These are phyloP conservation scores for Anhinga anhinga DNA, from an alignment of 2,113 vertebrate species.

Conservation along the genomic window DNA sequence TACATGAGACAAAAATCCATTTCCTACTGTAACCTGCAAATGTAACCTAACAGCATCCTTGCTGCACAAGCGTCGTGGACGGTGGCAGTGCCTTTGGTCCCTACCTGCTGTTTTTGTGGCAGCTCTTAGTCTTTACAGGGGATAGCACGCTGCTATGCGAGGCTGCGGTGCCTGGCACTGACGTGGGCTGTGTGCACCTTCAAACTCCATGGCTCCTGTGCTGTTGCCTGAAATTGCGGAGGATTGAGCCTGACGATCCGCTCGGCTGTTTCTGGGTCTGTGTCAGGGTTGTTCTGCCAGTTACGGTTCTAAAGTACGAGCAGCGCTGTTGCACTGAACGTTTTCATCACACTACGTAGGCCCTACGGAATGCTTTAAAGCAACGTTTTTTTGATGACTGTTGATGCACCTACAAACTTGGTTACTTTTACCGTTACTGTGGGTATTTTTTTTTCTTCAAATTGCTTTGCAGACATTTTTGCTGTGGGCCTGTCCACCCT, in stretches of 20 bases:
- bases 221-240: not conserved
- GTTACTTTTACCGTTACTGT: too few relatives aligned
- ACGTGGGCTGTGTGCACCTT: fast-evolving
- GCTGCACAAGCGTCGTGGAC: fast-evolving
- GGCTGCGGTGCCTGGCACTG: not conserved
- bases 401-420: not conserved
- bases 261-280: not conserved
- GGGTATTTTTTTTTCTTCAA: not conserved
- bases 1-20: not conserved
- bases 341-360: fast-evolving
- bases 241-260: not conserved
- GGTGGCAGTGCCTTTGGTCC: not conserved
- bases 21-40: not conserved
- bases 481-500: not conserved
- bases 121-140: not conserved
- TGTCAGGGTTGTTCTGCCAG: not conserved
- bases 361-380: not conserved
- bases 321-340: fast-evolving
- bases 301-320: not conserved
- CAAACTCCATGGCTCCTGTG: fast-evolving
- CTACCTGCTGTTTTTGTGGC: not conserved
- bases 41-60: fast-evolving
- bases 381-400: not conserved
- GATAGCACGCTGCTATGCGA: fast-evolving
- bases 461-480: not conserved